Evolutionary conservation across 2,797 vertebrate genomes (phyloP).

Genomic region (Microctenopoma lineatum): DNA sequence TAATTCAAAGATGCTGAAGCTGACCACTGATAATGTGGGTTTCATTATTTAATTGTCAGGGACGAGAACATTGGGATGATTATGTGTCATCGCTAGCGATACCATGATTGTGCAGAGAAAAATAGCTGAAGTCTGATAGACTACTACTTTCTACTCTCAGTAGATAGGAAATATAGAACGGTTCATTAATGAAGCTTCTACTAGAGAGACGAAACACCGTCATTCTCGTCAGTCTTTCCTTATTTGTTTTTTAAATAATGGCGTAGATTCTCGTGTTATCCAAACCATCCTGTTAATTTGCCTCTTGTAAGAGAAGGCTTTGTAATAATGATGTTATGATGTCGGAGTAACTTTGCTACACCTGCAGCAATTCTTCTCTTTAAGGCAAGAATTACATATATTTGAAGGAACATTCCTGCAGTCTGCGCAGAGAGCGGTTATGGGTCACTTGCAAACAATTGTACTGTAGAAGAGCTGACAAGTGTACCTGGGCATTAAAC

Average conservation of each 20-base stretch:
- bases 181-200: neutral
- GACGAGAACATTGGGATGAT: constrained; percentile 24
- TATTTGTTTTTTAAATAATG: too few relatives aligned
- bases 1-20: constrained; percentile 36
- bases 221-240: neutral
- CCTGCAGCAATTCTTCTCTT: neutral
- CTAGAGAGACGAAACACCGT: neutral
- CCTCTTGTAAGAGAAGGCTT: constrained; percentile 1
- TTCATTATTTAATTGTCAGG: constrained; percentile 31
- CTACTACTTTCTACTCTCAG: neutral
- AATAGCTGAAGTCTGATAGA: constrained; percentile 11
- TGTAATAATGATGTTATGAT: neutral
- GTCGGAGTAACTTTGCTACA: neutral
- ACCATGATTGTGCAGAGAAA: constrained; percentile 1
- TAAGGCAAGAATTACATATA: constrained; percentile 3
- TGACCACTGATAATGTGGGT: constrained; percentile 20
- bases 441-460: neutral
- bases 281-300: too few relatives aligned
- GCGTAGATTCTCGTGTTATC: neutral
- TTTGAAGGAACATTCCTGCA: constrained; percentile 16
- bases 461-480: neutral
- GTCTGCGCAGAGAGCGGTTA: neutral
- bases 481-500: neutral
- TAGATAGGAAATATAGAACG: neutral
- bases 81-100: constrained; percentile 7